A percentile compares a stretch with the other conserved stretches of the same genome.
phyloP scores from a whole-genome alignment of 2,888 invertebrate species.

The Metallyticus violacea region DNA sequence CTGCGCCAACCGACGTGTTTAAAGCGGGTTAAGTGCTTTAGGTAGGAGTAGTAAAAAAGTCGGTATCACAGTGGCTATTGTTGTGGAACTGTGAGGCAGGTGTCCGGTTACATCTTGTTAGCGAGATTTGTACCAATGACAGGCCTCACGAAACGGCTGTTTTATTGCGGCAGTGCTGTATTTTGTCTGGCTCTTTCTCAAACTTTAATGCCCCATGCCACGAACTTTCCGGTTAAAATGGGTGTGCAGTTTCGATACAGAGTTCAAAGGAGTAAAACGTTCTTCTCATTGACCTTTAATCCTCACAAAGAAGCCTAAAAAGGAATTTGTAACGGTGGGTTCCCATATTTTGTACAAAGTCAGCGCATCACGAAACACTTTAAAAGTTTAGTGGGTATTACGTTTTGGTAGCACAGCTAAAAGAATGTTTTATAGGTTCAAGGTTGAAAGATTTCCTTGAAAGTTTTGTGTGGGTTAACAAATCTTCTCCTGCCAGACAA shows the following conservation, averaged over 20 bases:
- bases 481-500: too few species aligned
- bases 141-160: neutral
- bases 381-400: too few species aligned
- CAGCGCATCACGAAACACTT: too few species aligned
- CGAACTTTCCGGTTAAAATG: neutral
- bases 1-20: neutral
- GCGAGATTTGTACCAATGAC: neutral
- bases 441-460: too few species aligned
- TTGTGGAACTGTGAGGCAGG: neutral
- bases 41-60: neutral
- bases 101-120: neutral
- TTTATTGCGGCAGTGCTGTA: neutral
- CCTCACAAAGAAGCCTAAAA: neutral
- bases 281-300: too few species aligned
- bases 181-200: neutral
- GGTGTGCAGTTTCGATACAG: neutral
- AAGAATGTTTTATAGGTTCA: too few species aligned
- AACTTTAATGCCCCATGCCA: neutral
- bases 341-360: neutral
- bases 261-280: too few species aligned
- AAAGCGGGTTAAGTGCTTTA: neutral
- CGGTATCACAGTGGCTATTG: neutral
- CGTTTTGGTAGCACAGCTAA: too few species aligned
- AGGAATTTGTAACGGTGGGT: neutral
- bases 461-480: too few species aligned